phyloP scores from a whole-genome alignment of 2,113 vertebrate species.

The Solea senegalensis region DNA sequence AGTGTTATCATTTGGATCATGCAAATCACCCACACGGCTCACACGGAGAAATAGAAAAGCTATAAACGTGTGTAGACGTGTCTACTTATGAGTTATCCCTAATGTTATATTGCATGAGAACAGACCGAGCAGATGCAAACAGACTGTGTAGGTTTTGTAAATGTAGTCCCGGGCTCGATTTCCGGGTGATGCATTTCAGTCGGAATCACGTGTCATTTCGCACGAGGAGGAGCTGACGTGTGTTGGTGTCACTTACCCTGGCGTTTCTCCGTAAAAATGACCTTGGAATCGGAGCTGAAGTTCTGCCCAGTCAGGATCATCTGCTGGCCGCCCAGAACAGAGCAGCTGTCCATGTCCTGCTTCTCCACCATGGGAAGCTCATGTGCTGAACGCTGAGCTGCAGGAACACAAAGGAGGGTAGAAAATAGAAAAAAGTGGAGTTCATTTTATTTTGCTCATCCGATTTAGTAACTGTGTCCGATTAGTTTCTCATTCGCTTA shows the following conservation, averaged over 20 bases:
- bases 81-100: constrained; percentile 1
- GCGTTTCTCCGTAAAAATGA: constrained; percentile 94
- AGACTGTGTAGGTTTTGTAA: neutral
- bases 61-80: neutral
- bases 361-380: constrained; percentile 98
- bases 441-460: too few species aligned
- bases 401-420: neutral
- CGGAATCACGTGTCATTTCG: neutral
- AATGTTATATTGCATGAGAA: neutral
- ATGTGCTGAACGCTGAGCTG: constrained; percentile 97
- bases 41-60: constrained; percentile 4
- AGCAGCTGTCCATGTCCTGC: constrained; percentile 94
- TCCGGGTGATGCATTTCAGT: too few species aligned
- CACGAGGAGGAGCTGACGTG: too few species aligned
- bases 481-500: too few species aligned
- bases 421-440: neutral
- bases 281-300: constrained; percentile 97
- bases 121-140: neutral
- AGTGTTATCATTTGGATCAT: constrained; percentile 52
- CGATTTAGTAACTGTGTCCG: too few species aligned
- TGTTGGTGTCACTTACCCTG: constrained; percentile 83
- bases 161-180: too few species aligned
- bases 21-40: constrained; percentile 44
- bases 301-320: constrained; percentile 98
- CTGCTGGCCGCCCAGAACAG: constrained; percentile 94